A percentile compares a stretch with the other conserved stretches of the same genome.
phyloP scores from a whole-genome alignment of 2,797 vertebrate genomes.

The Lepidocolaptes lacrymiger region DNA sequence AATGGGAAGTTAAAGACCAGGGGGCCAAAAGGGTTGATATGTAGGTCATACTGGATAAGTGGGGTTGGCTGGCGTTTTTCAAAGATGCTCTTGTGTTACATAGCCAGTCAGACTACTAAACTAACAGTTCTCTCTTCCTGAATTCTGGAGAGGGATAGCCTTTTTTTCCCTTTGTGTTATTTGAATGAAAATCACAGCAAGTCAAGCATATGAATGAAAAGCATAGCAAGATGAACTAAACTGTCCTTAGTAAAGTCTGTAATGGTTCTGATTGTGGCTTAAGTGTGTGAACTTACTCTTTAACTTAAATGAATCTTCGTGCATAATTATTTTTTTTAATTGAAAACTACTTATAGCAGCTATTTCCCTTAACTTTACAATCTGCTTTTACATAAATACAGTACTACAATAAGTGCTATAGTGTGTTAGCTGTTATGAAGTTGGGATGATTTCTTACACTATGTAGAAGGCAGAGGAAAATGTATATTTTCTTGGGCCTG shows the following conservation, averaged over 20 bases:
- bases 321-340: background rate
- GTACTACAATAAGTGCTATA: background rate
- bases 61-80: background rate
- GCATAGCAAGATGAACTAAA: background rate
- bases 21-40: background rate
- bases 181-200: background rate
- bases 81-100: background rate
- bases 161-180: background rate
- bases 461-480: background rate
- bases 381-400: background rate
- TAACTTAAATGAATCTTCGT: background rate
- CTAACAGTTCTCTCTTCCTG: background rate
- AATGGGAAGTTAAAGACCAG: background rate
- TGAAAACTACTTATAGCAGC: background rate
- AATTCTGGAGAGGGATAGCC: background rate
- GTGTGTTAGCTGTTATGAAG: background rate
- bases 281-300: background rate
- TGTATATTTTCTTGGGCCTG: accelerated
- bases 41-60: background rate
- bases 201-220: background rate
- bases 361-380: background rate
- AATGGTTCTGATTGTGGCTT: background rate
- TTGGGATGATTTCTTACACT: background rate
- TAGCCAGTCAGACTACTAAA: background rate
- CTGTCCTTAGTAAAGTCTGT: background rate